phyloP scores from a whole-genome alignment of 1,140 invertebrate species.

The Hycleus phaleratus region DNA sequence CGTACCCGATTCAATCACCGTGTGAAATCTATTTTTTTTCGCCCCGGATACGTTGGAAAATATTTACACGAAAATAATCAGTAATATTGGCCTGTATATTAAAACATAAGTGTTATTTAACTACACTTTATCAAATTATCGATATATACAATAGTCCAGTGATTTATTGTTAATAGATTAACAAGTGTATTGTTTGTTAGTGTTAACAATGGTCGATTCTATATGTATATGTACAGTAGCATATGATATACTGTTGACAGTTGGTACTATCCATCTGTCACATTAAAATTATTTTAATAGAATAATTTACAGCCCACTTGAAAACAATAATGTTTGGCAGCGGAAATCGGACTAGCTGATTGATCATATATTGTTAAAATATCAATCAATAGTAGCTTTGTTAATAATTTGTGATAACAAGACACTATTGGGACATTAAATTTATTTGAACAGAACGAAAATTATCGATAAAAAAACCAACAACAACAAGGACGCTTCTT shows the following conservation, averaged over 20 bases:
- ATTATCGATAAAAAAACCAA: not conserved
- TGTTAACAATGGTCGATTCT: slow-evolving; percentile 17
- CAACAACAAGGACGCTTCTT: not conserved
- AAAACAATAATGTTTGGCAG: too few relatives aligned
- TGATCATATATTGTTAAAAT: too few relatives aligned
- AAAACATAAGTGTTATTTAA: slow-evolving; percentile 37
- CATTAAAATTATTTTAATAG: slow-evolving; percentile 41
- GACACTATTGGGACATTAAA: too few relatives aligned
- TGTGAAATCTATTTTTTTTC: slow-evolving; percentile 9
- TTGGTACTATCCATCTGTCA: slow-evolving; percentile 36
- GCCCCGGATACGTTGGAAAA: slow-evolving; percentile 1
- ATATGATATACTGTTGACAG: slow-evolving; percentile 40
- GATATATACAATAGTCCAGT: slow-evolving; percentile 23
- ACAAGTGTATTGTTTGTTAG: not conserved
- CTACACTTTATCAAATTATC: slow-evolving; percentile 34
- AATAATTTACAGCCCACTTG: slow-evolving; percentile 16
- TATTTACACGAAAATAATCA: slow-evolving; percentile 15
- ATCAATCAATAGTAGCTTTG: too few relatives aligned
- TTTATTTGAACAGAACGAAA: too few relatives aligned
- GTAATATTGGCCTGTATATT: slow-evolving; percentile 26
- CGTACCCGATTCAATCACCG: not conserved
- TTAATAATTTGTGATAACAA: too few relatives aligned
- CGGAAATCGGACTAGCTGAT: too few relatives aligned
- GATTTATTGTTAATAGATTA: slow-evolving; percentile 11
- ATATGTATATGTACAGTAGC: slow-evolving; percentile 31